Percentiles rank a stretch among this genome's conserved stretches.
These are phyloP conservation scores for Dolichallabes microphthalmus DNA, from an alignment of 2,113 vertebrate species.

Conservation along the genomic window DNA sequence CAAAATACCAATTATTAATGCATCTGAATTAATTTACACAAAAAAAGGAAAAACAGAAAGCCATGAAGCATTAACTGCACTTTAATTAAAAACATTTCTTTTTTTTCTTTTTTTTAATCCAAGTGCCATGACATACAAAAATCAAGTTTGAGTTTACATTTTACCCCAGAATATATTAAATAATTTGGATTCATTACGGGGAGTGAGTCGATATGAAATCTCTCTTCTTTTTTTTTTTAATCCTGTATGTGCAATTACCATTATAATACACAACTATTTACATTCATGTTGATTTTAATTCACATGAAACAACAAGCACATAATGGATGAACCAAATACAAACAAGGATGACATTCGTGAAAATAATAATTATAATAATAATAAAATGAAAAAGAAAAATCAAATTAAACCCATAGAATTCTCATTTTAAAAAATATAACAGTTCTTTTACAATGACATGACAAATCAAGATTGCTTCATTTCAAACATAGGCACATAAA, in stretches of 20 bases:
- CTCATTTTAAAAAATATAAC: slow-evolving; percentile 70
- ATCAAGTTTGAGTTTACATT: slow-evolving; percentile 60
- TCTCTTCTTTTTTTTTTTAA: slow-evolving; percentile 53
- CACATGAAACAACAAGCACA: slow-evolving; percentile 57
- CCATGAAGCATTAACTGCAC: slow-evolving; percentile 57
- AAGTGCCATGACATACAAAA: slow-evolving; percentile 72
- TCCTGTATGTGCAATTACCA: slow-evolving; percentile 59
- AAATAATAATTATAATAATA: slow-evolving; percentile 33
- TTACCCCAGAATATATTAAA: slow-evolving; percentile 66
- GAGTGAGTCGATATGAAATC: slow-evolving; percentile 69
- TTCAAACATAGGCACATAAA: slow-evolving; percentile 75
- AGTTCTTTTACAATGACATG: slow-evolving; percentile 63
- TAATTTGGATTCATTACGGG: slow-evolving; percentile 54
- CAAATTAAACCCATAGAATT: slow-evolving; percentile 70
- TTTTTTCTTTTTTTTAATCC: slow-evolving; percentile 43
- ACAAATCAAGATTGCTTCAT: slow-evolving; percentile 77
- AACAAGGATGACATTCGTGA: slow-evolving; percentile 49
- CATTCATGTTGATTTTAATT: slow-evolving; percentile 69
- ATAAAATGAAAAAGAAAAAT: slow-evolving; percentile 54
- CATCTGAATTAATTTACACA: background rate
- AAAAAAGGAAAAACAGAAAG: slow-evolving; percentile 17
- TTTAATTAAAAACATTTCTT: slow-evolving; percentile 75
- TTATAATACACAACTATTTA: slow-evolving; percentile 77
- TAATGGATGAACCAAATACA: slow-evolving; percentile 47
- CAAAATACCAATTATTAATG: background rate